These are phyloP conservation scores for Porphyrio hochstetteri DNA, from an alignment of 2,113 vertebrate genomes.

Conservation along the genomic window DNA sequence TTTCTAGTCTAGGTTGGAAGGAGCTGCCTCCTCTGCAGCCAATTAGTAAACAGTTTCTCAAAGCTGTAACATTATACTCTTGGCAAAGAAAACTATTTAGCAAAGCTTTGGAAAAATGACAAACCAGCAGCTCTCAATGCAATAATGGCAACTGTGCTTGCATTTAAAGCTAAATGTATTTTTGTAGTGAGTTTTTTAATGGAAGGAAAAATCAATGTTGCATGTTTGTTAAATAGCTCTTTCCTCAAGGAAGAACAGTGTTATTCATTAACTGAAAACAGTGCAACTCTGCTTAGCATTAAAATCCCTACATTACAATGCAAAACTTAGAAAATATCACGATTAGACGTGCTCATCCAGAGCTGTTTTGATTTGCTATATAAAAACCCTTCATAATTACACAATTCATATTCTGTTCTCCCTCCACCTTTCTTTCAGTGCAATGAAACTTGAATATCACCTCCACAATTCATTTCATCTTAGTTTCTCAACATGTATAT, in stretches of 20 bases:
- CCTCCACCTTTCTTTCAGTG: not conserved
- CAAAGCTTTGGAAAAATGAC: constrained; percentile 13
- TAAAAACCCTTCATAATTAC: not conserved
- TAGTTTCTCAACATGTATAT: not conserved
- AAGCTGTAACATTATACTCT: constrained; percentile 20
- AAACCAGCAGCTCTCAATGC: constrained; percentile 17
- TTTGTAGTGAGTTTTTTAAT: not conserved
- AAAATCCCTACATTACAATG: not conserved
- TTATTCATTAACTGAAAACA: not conserved
- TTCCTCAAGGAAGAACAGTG: not conserved
- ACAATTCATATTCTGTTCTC: not conserved
- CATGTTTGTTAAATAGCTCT: not conserved
- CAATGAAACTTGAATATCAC: not conserved
- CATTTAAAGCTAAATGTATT: not conserved
- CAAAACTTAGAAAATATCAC: not conserved
- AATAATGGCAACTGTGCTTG: not conserved
- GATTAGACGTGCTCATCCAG: not conserved
- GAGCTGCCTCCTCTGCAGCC: constrained; percentile 42
- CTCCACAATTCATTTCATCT: not conserved
- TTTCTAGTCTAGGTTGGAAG: constrained; percentile 19
- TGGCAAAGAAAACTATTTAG: constrained; percentile 23
- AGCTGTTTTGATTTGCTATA: not conserved
- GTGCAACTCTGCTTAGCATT: not conserved
- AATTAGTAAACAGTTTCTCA: constrained; percentile 43
- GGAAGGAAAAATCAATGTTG: not conserved